A percentile compares a stretch with the other conserved stretches of the same genome.
phyloP scores from a whole-genome alignment of 2,888 invertebrate species.

The Lasioglossum morio region DNA sequence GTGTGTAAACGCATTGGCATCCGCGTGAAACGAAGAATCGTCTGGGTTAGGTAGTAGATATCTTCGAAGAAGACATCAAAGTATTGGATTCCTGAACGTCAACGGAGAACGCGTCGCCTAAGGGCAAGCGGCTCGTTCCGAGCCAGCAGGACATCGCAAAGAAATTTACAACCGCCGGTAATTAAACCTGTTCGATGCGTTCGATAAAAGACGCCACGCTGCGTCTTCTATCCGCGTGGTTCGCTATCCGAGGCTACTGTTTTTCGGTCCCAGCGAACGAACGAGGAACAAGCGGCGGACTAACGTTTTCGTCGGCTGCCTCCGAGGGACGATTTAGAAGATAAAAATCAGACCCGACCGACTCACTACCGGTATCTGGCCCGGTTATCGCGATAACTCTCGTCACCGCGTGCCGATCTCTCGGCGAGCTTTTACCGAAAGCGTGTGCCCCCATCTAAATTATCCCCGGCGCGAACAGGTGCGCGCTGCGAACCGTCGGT shows the following conservation, averaged over 20 bases:
- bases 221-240: conserved; percentile 12
- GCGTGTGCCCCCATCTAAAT: conserved; percentile 34
- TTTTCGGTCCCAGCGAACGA: conserved; percentile 12
- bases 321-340: conserved; percentile 39
- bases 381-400: conserved; percentile 58
- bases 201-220: conserved; percentile 31
- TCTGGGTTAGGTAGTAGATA: neutral
- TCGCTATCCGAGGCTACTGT: conserved; percentile 40
- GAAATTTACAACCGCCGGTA: conserved; percentile 34
- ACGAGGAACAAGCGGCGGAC: neutral
- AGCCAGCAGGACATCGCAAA: conserved; percentile 23
- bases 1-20: neutral
- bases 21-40: conserved; percentile 2
- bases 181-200: conserved; percentile 46
- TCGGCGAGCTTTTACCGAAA: conserved; percentile 37
- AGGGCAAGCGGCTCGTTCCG: neutral
- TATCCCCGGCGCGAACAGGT: conserved; percentile 43
- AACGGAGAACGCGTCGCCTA: neutral
- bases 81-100: conserved; percentile 15
- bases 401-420: conserved; percentile 29
- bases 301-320: conserved; percentile 12
- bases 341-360: conserved; percentile 34
- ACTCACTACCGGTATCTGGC: conserved; percentile 22
- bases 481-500: conserved; percentile 18
- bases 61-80: conserved; percentile 26